A percentile compares a stretch with the other conserved stretches of the same genome.
Evolutionary conservation across 37 sponge, comb jelly and placozoan species (phyloP).

Genomic region (Tethya wilhelma): DNA sequence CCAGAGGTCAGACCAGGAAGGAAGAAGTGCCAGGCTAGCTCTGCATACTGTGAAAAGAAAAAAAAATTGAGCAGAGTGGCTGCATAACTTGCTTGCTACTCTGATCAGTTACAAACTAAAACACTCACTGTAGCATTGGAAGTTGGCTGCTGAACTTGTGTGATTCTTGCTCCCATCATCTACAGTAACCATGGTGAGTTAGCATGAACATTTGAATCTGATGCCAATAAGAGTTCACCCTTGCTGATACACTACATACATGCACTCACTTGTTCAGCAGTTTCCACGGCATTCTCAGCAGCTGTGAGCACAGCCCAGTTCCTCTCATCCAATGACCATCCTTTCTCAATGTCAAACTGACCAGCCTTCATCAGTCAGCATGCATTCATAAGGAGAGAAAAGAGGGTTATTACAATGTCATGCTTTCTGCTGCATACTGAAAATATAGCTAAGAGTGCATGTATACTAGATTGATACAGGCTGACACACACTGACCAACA

Average conservation of each 20-base stretch:
- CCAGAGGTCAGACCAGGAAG: constrained; percentile 70
- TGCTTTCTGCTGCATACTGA: too few relatives aligned
- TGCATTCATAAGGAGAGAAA: too few relatives aligned
- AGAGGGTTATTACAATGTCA: too few relatives aligned
- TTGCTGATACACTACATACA: too few relatives aligned
- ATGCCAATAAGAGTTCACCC: too few relatives aligned
- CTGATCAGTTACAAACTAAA: not conserved
- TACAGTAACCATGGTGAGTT: constrained; percentile 18
- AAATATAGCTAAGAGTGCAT: too few relatives aligned
- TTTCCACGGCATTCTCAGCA: constrained; percentile 72
- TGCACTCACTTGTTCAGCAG: constrained; percentile 76
- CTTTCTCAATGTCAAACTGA: constrained; percentile 74
- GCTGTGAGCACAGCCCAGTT: constrained; percentile 80
- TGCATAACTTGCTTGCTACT: not conserved
- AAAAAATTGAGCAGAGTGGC: not conserved
- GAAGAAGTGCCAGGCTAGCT: constrained; percentile 73
- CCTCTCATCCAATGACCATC: constrained; percentile 71
- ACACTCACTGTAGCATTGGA: constrained; percentile 55
- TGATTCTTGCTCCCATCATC: constrained; percentile 49
- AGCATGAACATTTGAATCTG: too few relatives aligned
- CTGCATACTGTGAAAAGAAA: constrained; percentile 51
- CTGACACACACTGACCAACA: too few relatives aligned
- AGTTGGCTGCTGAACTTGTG: constrained; percentile 52
- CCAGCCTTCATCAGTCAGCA: too few relatives aligned
- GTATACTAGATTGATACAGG: too few relatives aligned